Evolutionary conservation across 2,797 vertebrate species (phyloP).

Genomic region (Melopsittacus undulatus): DNA sequence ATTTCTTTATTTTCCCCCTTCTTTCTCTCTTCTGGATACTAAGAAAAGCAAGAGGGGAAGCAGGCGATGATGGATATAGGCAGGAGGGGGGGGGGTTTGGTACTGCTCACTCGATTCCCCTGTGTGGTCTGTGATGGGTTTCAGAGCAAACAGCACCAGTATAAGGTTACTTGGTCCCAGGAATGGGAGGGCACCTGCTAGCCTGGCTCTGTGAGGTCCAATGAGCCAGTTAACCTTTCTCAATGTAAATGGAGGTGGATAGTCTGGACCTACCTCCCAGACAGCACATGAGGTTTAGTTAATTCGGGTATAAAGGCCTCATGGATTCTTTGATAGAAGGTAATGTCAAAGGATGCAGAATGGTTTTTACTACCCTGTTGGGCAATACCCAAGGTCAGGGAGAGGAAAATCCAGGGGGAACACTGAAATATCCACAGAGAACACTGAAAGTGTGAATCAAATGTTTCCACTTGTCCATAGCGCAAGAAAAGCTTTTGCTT

Average conservation of each 20-base stretch:
- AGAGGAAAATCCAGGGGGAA: background rate
- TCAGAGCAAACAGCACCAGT: background rate
- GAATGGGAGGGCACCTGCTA: background rate
- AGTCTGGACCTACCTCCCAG: background rate
- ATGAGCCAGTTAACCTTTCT: background rate
- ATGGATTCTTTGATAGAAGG: background rate
- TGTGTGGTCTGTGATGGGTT: slow-evolving; percentile 31
- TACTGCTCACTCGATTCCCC: background rate
- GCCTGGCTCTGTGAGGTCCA: background rate
- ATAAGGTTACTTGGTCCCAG: background rate
- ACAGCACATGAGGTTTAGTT: background rate
- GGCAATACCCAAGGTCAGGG: background rate
- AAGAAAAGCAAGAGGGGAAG: slow-evolving; percentile 59
- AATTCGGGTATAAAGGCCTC: background rate
- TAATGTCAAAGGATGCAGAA: background rate
- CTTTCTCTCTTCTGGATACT: slow-evolving; percentile 48
- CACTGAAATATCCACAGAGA: background rate
- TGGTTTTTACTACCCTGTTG: background rate
- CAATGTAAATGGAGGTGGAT: background rate
- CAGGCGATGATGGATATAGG: slow-evolving; percentile 14
- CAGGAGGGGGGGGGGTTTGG: background rate
- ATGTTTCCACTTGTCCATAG: background rate
- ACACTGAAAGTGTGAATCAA: background rate
- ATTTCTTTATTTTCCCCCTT: background rate
- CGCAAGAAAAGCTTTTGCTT: background rate